Evolutionary conservation across 2,888 invertebrate genomes (phyloP), one percentile per base, ranked within the genome.

Genomic region (Atethmia centrago): DNA sequence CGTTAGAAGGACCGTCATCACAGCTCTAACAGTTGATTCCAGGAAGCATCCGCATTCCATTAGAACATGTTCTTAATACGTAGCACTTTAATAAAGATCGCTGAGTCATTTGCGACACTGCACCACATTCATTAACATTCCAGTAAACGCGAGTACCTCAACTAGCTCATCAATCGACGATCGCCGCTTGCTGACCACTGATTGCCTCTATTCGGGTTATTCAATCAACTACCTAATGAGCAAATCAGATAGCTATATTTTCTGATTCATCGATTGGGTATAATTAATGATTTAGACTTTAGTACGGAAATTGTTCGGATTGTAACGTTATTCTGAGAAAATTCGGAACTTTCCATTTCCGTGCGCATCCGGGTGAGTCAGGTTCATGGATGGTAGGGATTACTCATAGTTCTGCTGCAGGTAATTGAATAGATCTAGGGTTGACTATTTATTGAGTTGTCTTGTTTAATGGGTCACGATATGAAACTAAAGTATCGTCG

Each of bases 41-140:
- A 88, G 92, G 93, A 92, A 92, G 90, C 92, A 92, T 95, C 95
- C 95, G 94, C 95, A 95, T 95, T 95, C 95, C 94, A 88, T 86
- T 79, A 89, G 90, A 94, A 93, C 94, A 92, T 93, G 94, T 94
- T 95, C 93, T 92, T 91, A 92, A 92, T 93, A 90, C 91, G 90
- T 90, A 88, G 85, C 88, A 88, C 74, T 89, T 82, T 82, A 83
- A 85, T 88, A 89, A 89, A 89, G 87, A 90, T 90, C 89, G 85
- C 71, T 86, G 94, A 94, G 89, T 94, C 94, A 95, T 91, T 93
- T 92, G 93, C 91, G 93, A 93, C 93, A 94, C 87, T 95, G 94
- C 94, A 95, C 90, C 89, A 90, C 88, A 90, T 89, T 91, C 91
- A 93, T 95, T 93, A 93, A 93, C 91, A 94, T 95, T 95, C 95